A percentile compares a stretch with the other conserved stretches of the same genome.
Evolutionary conservation across 2,888 invertebrate species (phyloP).

Genomic region (Sinhomidia bicolor): DNA sequence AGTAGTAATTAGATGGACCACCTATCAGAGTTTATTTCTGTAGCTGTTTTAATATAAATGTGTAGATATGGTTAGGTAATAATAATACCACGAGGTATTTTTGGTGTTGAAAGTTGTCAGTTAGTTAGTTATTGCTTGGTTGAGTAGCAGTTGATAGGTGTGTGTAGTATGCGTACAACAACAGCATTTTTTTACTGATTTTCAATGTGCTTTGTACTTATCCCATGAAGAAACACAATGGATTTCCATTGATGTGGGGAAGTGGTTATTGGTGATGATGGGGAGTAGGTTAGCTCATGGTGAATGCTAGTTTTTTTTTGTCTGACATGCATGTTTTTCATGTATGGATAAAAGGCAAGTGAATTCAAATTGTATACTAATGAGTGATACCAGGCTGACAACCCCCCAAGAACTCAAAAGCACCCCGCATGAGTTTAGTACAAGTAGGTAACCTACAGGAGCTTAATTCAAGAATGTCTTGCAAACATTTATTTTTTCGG

Average conservation of each 20-base stretch:
- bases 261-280: slow-evolving; percentile 15
- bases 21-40: neutral
- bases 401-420: too few species aligned
- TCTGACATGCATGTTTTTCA: slow-evolving; percentile 23
- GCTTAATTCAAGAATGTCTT: too few species aligned
- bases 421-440: too few species aligned
- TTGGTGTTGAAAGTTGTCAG: neutral
- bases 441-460: too few species aligned
- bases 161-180: too few species aligned
- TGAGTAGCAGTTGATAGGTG: too few species aligned
- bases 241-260: neutral
- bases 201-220: neutral
- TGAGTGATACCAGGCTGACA: too few species aligned
- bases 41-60: neutral
- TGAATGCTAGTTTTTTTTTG: neutral
- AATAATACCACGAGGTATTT: too few species aligned
- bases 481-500: too few species aligned
- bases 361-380: neutral
- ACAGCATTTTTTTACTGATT: neutral
- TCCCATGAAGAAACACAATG: slow-evolving; percentile 11
- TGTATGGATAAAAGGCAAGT: neutral
- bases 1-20: slow-evolving; percentile 14
- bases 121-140: neutral
- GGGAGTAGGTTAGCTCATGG: too few species aligned
- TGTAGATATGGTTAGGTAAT: too few species aligned